Conservation (phyloP, 2,888 invertebrate species). For the Idaea straminata region DNA sequence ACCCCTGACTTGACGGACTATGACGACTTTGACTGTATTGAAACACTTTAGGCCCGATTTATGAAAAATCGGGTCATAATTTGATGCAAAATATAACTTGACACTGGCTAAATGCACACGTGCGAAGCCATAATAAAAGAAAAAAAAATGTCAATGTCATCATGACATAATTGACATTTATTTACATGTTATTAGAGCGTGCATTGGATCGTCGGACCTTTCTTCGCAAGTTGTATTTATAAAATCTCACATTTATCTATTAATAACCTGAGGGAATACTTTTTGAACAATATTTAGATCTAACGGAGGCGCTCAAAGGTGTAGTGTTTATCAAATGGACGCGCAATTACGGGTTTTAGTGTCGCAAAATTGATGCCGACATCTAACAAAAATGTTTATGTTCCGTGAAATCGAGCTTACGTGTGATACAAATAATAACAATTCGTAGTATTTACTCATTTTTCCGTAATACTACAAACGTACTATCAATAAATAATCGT, state of each 20-base stretch:
- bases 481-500: conserved; percentile 12
- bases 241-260: conserved; percentile 66
- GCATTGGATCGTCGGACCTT: background rate
- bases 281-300: conserved; percentile 60
- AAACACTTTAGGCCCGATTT: too few species aligned
- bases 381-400: conserved; percentile 43
- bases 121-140: too few species aligned
- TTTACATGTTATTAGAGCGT: background rate
- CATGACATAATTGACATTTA: background rate
- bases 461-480: background rate
- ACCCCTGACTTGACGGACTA: too few species aligned
- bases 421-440: conserved; percentile 31
- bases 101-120: too few species aligned
- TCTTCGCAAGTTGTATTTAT: conserved; percentile 55
- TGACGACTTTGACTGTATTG: too few species aligned
- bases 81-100: too few species aligned
- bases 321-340: conserved; percentile 53
- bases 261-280: conserved; percentile 64
- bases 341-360: conserved; percentile 40
- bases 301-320: conserved; percentile 50
- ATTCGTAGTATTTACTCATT: conserved; percentile 6
- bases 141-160: too few species aligned
- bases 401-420: conserved; percentile 34
- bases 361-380: conserved; percentile 34
- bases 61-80: too few species aligned